A percentile compares a stretch with the other conserved stretches of the same genome.
Evolutionary conservation across 2,888 invertebrate species (phyloP).

Genomic region (Conops quadrifasciatus): DNA sequence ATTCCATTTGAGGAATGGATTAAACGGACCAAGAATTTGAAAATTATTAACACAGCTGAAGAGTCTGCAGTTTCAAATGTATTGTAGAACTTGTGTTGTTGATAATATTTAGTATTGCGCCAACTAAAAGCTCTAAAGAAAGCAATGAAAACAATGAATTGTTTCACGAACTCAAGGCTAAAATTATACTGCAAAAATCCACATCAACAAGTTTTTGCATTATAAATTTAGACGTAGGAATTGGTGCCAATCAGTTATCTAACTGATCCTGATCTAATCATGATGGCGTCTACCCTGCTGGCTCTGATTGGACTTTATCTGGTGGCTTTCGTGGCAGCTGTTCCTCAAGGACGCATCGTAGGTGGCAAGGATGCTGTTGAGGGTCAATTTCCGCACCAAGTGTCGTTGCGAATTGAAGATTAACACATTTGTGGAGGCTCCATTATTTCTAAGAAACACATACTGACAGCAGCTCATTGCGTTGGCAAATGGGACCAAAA

Average conservation of each 20-base stretch:
- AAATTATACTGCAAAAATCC: no score
- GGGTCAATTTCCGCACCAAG: slow-evolving; percentile 60
- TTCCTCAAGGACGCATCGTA: slow-evolving; percentile 51
- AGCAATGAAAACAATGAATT: no score
- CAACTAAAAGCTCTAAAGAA: no score
- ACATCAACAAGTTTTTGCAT: neutral
- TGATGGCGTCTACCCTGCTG: neutral
- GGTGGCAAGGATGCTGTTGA: slow-evolving; percentile 55
- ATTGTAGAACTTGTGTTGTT: no score
- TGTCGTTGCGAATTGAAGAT: slow-evolving; percentile 51
- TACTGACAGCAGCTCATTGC: slow-evolving; percentile 55
- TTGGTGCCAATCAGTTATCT: neutral
- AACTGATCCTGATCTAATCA: neutral
- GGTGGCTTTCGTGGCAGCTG: slow-evolving; percentile 38
- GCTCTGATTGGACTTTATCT: neutral
- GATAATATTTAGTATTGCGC: no score
- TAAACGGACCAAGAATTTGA: no score
- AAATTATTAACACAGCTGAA: no score
- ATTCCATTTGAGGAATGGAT: no score
- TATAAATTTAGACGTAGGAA: neutral
- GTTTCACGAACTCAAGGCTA: no score
- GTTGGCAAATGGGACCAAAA: slow-evolving; percentile 36
- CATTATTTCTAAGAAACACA: slow-evolving; percentile 44
- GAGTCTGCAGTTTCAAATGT: no score
- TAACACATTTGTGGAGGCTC: slow-evolving; percentile 55